Evolutionary conservation across 2,888 invertebrate genomes (phyloP), one percentile per base, ranked within the genome.

Genomic region (Philaethria dido): DNA sequence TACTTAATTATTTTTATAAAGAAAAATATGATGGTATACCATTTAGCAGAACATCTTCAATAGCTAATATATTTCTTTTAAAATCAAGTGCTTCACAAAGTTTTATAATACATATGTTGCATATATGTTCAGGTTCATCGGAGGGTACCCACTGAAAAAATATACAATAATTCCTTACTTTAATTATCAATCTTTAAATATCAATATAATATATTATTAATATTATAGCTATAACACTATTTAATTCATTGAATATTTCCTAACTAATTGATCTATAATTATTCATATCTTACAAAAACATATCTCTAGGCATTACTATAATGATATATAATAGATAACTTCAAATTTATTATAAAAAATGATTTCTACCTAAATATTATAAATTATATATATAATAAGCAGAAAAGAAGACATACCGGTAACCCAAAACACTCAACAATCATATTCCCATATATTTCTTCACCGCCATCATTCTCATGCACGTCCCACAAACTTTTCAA

Each of bases 391-490:
- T n/a, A 45, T 18, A 45, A 45, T 45, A 44, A 42, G 8, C 1
- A 0, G 16, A 9, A 9, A 47, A 22, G 13, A 3, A 20, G 20
- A 63, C 84, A 83, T 73, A 89, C 89, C 69, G 78, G 68, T 22
- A 89, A 72, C 13, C 75, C 74, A 75, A 86, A 89, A 74, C 88
- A 89, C 64, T 88, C 77, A 1, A 75, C 72, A 1, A 89, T 71
- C 85, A 89, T 88, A 60, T 83, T 77, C 0, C 85, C 89, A 60
- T 85, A 89, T 13, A 83, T 73, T 78, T 85, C 86, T 0, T 47
- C 25, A 1, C 77, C 74, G 5, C 75, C 84, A 36, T 80, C 74
- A 20, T 59, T 74, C 8, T 42, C 42, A 59, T 86, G 72, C 62
- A 81, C 75, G 16, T 72, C 69, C 88, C 88, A 88, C 79, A 89